Evolutionary conservation across 2,888 invertebrate species (phyloP), one percentile per base, ranked within the genome.

Genomic region (Epinotia brunnichana): DNA sequence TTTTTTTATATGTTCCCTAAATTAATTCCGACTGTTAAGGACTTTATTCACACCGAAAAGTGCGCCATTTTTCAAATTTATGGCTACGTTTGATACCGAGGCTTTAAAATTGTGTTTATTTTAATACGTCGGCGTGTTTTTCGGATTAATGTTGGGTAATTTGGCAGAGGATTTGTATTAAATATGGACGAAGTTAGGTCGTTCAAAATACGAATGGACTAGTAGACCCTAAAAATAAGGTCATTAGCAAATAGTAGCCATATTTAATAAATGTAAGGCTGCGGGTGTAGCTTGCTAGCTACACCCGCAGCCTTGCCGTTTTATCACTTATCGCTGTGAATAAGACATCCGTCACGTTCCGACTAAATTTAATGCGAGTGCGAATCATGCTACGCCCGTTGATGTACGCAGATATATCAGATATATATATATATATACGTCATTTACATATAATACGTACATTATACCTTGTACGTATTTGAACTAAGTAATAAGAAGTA

Each of bases 1-100:
- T 81, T 85, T 35, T 81, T 83, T 69, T 70, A 59, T 78, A 76
- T 78, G 69, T 66, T 69, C 74, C 75, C 75, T 70, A 64, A 81
- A 83, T 80, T 82, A 78, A 81, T 79, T 78, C 74, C 70, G 68
- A 75, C 76, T 73, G 69, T 53, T 71, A 71, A 74, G 69, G 57
- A 69, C 72, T 74, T 71, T 74, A 64, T 74, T 57, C 72, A 62
- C 68, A 56, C 62, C 62, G 67, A 17, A 53, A 63, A 73, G 41
- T 53, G 24, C 56, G 56, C 54, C 59, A 56, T 73, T 39, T 69
- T 41, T 69, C 41, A 41, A 53, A 73, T 73, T 73, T 73, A 73
- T 59, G 51, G 41, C 53, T 7, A 10, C 41, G 51, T 51, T 73
- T 61, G 48, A 62, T 53, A 53, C 19, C 54, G 35, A 24, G 48